Evolutionary conservation across 2,113 vertebrate species (phyloP).

Genomic region (Actenoides lindsayi): DNA sequence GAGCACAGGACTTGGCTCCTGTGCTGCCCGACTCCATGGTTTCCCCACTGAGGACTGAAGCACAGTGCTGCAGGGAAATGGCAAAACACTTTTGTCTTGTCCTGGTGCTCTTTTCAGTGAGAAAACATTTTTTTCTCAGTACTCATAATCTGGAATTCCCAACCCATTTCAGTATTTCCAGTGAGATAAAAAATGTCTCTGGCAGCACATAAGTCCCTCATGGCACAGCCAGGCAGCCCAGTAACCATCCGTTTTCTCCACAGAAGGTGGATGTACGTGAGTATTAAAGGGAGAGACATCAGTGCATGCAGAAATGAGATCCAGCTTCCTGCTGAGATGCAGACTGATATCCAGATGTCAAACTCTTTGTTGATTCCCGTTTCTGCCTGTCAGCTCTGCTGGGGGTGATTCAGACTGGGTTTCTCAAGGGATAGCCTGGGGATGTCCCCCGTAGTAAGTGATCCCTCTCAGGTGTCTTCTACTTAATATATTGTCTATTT

Average conservation of each 20-base stretch:
- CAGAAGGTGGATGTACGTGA: neutral
- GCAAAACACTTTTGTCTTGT: neutral
- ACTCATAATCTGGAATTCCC: neutral
- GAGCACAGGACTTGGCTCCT: neutral
- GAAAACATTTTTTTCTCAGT: neutral
- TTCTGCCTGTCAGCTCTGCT: neutral
- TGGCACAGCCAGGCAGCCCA: neutral
- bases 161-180: neutral
- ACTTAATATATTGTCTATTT: neutral
- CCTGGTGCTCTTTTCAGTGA: neutral
- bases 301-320: neutral
- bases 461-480: neutral
- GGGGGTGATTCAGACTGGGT: neutral
- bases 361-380: neutral
- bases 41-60: neutral
- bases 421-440: neutral
- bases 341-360: neutral
- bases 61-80: neutral
- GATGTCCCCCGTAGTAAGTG: neutral
- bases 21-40: accelerated
- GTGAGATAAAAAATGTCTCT: neutral
- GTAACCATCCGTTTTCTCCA: neutral
- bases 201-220: neutral
- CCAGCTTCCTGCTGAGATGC: neutral
- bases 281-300: neutral